Percentiles rank a stretch among this genome's conserved stretches.
phyloP scores from a whole-genome alignment of 2,113 vertebrate species.

The Prietella phreatophila region DNA sequence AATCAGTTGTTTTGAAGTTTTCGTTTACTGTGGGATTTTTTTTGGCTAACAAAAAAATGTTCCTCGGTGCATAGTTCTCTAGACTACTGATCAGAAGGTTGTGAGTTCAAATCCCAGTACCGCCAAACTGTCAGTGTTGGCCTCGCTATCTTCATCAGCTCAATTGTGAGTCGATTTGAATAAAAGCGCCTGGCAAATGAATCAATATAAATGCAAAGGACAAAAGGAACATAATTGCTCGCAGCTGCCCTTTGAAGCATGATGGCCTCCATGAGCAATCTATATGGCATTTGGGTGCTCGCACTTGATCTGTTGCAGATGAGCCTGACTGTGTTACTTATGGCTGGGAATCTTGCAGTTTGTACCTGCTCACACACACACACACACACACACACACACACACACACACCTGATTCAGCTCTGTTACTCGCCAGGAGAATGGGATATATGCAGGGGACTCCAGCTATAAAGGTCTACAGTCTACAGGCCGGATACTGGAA shows the following conservation, averaged over 20 bases:
- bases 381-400: slow-evolving; percentile 22
- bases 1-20: not conserved
- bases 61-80: not conserved
- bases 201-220: not conserved
- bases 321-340: slow-evolving; percentile 3
- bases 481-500: not conserved
- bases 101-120: not conserved
- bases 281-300: slow-evolving; percentile 19
- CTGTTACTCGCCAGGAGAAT: not conserved
- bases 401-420: slow-evolving; percentile 2
- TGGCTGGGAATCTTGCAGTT: not conserved
- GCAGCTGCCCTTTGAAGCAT: slow-evolving; percentile 13
- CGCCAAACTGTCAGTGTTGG: not conserved
- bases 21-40: no score
- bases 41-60: not conserved
- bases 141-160: not conserved
- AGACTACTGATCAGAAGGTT: not conserved
- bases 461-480: not conserved
- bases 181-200: not conserved
- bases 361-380: not conserved
- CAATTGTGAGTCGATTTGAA: not conserved
- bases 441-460: not conserved
- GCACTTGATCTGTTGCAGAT: slow-evolving; percentile 12
- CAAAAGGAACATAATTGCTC: slow-evolving; percentile 5
- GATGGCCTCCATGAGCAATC: slow-evolving; percentile 17